phyloP scores from a whole-genome alignment of 1,140 invertebrate species.

The Lineus longissimus region DNA sequence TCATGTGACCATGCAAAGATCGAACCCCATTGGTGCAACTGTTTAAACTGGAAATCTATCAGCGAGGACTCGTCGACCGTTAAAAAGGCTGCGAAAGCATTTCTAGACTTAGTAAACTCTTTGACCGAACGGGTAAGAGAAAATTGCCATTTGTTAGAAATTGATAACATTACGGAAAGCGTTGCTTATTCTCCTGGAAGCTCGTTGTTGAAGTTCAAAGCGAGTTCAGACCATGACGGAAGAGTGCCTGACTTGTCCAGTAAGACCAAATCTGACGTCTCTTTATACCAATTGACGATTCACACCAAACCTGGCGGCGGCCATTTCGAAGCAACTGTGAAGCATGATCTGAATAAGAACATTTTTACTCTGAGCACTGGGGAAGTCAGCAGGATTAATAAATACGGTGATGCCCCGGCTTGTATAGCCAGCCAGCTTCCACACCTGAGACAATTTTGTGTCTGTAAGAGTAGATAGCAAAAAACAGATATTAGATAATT shows the following conservation, averaged over 20 bases:
- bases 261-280: background rate
- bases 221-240: background rate
- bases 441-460: background rate
- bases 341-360: background rate
- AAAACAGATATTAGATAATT: no score
- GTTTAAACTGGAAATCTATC: slow-evolving; percentile 7
- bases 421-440: background rate
- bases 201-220: background rate
- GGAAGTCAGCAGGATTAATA: background rate
- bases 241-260: background rate
- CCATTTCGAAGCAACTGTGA: slow-evolving; percentile 2
- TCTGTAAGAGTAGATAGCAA: background rate
- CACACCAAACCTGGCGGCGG: slow-evolving; percentile 1
- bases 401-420: background rate
- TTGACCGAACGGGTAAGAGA: background rate
- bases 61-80: background rate
- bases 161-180: background rate
- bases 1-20: slow-evolving; percentile 7
- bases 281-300: background rate
- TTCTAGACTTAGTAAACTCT: background rate
- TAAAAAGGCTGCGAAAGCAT: background rate
- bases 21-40: slow-evolving; percentile 12
- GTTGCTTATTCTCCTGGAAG: background rate
- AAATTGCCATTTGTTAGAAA: background rate
- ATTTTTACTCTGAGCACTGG: background rate